Percentiles rank a stretch among this genome's conserved stretches.
Evolutionary conservation across 2,113 vertebrate species (phyloP).

Genomic region (Hippocampus comes): DNA sequence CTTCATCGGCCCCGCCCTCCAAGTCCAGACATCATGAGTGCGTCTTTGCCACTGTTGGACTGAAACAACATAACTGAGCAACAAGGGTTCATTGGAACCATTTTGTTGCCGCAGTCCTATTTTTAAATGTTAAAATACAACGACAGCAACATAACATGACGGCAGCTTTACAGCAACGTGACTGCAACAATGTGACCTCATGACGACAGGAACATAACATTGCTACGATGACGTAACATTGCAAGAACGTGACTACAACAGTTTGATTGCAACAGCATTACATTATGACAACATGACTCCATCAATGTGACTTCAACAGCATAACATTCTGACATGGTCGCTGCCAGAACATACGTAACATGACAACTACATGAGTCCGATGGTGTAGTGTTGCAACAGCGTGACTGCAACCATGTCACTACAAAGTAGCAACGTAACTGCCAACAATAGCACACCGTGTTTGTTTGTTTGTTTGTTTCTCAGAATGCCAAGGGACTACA

Average conservation of each 20-base stretch:
- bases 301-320: too few relatives aligned
- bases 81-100: neutral
- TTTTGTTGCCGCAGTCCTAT: too few relatives aligned
- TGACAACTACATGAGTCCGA: too few relatives aligned
- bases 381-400: neutral
- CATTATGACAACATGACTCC: too few relatives aligned
- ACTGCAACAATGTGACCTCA: too few relatives aligned
- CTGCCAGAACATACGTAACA: too few relatives aligned
- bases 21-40: slow-evolving; percentile 98
- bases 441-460: neutral
- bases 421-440: neutral
- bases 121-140: neutral
- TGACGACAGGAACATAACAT: too few relatives aligned
- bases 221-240: neutral
- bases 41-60: slow-evolving; percentile 41
- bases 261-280: too few relatives aligned
- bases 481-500: slow-evolving; percentile 97
- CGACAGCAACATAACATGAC: too few relatives aligned
- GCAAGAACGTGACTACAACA: neutral
- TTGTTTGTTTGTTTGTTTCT: neutral
- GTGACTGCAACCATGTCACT: neutral
- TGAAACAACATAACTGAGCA: neutral
- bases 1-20: slow-evolving; percentile 89
- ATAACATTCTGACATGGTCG: too few relatives aligned
- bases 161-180: too few relatives aligned